Base-by-base conservation (phyloP, 2,888 invertebrate genomes). In the Agapetus fuscipes region DNA sequence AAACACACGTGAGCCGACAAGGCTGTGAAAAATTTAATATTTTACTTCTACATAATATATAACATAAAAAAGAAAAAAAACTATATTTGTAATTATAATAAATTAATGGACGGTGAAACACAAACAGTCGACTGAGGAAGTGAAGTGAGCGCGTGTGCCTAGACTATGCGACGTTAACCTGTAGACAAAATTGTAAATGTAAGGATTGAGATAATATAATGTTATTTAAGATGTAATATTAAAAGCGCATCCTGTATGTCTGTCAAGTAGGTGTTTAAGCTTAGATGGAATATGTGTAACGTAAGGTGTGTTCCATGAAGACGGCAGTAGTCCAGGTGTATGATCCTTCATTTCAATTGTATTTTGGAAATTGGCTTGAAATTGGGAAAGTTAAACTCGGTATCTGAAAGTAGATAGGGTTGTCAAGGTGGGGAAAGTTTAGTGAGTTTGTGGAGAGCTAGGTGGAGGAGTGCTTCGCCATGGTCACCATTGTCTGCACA, bases 11-110 rank as follows among this genome's bases (percentile, higher is more conserved):
- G 20, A 41, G 34, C 46, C 42, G 46, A 46, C 48, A 44, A 29
- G 48, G 48, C 48, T 48, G 48, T 48, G 48, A 48, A 48, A n/a
- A 41, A 42, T 37, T 39, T 42, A 44, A 44, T 37, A 44, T 47
- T 44, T 47, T 44, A 47, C 44, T 47, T 47, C 42, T 39, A 35
- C 39, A 40, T n/a, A n/a, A n/a, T 3, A 24, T 7, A 16, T 14
- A 10, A 31, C 15, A 11, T 31, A 31, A 12, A 10, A 12, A 40
- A 17, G n/a, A n/a, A n/a, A n/a, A n/a, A n/a, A n/a, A n/a, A n/a
- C n/a, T n/a, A n/a, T n/a, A n/a, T n/a, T n/a, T n/a, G n/a, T n/a
- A n/a, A n/a, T n/a, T n/a, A n/a, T n/a, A n/a, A n/a, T n/a, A n/a
- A n/a, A n/a, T n/a, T n/a, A n/a, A n/a, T n/a, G n/a, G n/a, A n/a